phyloP scores from a whole-genome alignment of 2,797 vertebrate species.

The Poecilia picta region DNA sequence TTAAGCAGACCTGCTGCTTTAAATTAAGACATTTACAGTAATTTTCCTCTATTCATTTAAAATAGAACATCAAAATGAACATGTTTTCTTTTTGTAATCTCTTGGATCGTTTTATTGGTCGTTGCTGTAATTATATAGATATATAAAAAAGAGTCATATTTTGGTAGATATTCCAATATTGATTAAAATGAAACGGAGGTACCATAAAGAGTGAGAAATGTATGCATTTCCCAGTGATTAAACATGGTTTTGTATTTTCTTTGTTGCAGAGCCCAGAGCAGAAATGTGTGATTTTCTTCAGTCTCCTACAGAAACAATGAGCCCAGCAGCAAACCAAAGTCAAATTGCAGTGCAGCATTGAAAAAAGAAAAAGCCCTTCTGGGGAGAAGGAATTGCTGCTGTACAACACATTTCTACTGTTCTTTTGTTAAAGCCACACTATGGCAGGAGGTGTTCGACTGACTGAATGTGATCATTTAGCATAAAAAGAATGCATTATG shows the following conservation, averaged over 20 bases:
- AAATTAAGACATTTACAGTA: not conserved
- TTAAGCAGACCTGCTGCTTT: not conserved
- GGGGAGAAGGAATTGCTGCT: conserved; percentile 24
- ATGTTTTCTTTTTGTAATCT: not conserved
- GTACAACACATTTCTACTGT: conserved; percentile 26
- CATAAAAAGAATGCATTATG: conserved; percentile 32
- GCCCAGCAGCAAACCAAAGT: conserved; percentile 54
- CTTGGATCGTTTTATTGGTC: not conserved
- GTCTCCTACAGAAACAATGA: conserved; percentile 28
- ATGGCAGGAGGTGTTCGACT: conserved; percentile 37
- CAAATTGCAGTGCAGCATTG: conserved; percentile 47
- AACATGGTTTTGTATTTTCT: not conserved
- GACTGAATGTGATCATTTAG: conserved; percentile 36
- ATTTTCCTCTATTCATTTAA: not conserved
- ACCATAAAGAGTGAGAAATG: not conserved
- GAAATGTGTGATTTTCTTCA: conserved; percentile 15
- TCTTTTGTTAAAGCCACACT: conserved; percentile 54
- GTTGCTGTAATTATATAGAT: not conserved
- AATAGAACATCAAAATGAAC: not conserved
- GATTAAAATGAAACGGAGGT: not conserved
- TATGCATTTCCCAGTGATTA: not conserved
- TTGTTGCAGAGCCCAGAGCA: not conserved
- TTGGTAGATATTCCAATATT: not conserved
- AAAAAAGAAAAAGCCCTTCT: conserved; percentile 32
- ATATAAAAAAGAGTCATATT: not conserved